phyloP scores from a whole-genome alignment of 2,888 invertebrate genomes.

The Folsomia candida region DNA sequence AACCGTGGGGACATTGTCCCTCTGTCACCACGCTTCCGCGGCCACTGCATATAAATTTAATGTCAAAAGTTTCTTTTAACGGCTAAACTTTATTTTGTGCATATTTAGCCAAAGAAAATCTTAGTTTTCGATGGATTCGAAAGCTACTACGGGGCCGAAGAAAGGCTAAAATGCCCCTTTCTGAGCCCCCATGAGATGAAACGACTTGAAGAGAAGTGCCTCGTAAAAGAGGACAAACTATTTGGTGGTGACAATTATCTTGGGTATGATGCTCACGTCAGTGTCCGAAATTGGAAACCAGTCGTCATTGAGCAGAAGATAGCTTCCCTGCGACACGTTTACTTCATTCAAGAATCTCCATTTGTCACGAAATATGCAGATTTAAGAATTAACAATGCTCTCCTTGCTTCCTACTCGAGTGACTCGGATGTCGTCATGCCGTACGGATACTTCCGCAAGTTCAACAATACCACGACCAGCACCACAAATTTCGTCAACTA shows the following conservation, averaged over 20 bases:
- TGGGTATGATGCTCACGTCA: constrained; percentile 17
- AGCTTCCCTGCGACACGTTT: constrained; percentile 8
- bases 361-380: constrained; percentile 23
- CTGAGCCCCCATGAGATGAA: neutral
- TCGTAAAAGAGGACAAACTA: constrained; percentile 13
- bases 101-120: constrained; percentile 28
- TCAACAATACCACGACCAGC: neutral
- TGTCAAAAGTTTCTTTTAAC: too few relatives aligned
- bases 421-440: constrained; percentile 19
- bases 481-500: too few relatives aligned
- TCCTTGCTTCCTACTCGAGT: constrained; percentile 24
- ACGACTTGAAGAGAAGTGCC: constrained; percentile 16
- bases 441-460: constrained; percentile 10
- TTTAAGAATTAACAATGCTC: constrained; percentile 20
- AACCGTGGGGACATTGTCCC: too few relatives aligned
- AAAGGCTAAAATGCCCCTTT: constrained; percentile 22
- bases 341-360: constrained; percentile 26
- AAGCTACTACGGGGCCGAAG: constrained; percentile 19
- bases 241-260: constrained; percentile 9
- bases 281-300: constrained; percentile 21
- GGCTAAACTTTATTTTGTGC: neutral
- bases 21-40: too few relatives aligned
- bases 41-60: too few relatives aligned
- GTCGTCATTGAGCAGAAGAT: constrained; percentile 19
- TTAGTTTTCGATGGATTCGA: constrained; percentile 18